Base-by-base conservation (phyloP, 2,797 vertebrate genomes). In the Thaleichthys pacificus region DNA sequence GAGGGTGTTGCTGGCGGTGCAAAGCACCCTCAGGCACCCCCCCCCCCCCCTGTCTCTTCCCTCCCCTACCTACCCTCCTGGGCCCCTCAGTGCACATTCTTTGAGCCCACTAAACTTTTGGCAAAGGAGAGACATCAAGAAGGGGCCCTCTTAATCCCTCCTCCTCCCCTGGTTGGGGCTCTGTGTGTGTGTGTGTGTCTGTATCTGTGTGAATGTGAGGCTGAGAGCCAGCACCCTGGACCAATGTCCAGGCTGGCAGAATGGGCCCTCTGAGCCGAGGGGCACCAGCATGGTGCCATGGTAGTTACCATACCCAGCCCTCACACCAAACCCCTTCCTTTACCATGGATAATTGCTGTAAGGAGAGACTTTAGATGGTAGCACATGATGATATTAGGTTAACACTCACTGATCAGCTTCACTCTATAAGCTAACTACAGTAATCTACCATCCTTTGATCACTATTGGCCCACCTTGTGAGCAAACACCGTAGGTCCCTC, bases 1-100 rank as follows among this genome's bases (percentile, higher is more conserved):
- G 74, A 63, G 77, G 89, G 87, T 87, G 74, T 89, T 60, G 86
- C 90, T 86, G 5, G 78, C 75, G 85, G 90, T 86, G 78, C 86
- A 91, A 15, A 85, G 84, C 84, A 90, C 88, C 58, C 63, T 85
- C 87, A 81, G 77, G 1, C 74, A 24, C 83, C 51, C 78, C 70
- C 69, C 72, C 73, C 74, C 69, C 74, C 71, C 62, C 26, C 76
- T 66, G 69, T 35, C 58, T 32, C 21, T 14, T 42, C 57, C 12
- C 58, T 47, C 38, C 58, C 30, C 56, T 57, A 9, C 56, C 56
- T 74, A 76, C 42, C 42, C 71, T 74, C 66, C 70, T 80, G 77
- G 80, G 76, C 72, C 26, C 54, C 67, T 82, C 69, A 73, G 56
- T 75, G 51, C 70, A 72, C 71, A 77, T 74, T 87, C 75, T 81